phyloP scores from a whole-genome alignment of 2,113 vertebrate genomes.

The Anguilla rostrata region DNA sequence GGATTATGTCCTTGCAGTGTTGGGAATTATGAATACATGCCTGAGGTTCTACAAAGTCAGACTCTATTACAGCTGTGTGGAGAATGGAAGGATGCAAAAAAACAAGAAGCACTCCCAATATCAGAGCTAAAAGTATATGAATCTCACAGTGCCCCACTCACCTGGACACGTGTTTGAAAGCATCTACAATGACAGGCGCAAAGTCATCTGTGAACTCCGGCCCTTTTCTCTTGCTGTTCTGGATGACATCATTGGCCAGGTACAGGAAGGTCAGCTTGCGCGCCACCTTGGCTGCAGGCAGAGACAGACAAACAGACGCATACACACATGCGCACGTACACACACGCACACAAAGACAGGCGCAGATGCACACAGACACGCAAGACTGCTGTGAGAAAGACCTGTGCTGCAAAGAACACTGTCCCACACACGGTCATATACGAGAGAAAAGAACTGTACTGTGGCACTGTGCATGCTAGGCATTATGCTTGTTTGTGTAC shows the following conservation, averaged over 20 bases:
- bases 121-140: neutral
- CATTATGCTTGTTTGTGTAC: no score
- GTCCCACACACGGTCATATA: neutral
- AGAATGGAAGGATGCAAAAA: no score
- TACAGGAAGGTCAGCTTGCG: constrained; percentile 97
- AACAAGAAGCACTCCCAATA: neutral
- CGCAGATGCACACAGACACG: neutral
- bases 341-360: neutral
- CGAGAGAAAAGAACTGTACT: no score
- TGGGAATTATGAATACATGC: neutral
- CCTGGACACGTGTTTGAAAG: constrained; percentile 97
- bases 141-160: constrained; percentile 50
- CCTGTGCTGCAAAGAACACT: neutral
- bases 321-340: no score
- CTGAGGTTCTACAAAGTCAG: neutral
- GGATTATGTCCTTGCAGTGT: neutral
- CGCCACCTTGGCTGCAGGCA: constrained; percentile 84
- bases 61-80: no score
- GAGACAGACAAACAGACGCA: constrained; percentile 22
- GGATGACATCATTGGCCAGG: constrained; percentile 98
- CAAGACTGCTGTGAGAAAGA: neutral
- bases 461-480: no score
- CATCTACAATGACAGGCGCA: constrained; percentile 92
- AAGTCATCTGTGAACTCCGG: constrained; percentile 98
- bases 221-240: constrained; percentile 98